phyloP scores from a whole-genome alignment of 1,140 invertebrate species.

The Drosophila lacertosa region DNA sequence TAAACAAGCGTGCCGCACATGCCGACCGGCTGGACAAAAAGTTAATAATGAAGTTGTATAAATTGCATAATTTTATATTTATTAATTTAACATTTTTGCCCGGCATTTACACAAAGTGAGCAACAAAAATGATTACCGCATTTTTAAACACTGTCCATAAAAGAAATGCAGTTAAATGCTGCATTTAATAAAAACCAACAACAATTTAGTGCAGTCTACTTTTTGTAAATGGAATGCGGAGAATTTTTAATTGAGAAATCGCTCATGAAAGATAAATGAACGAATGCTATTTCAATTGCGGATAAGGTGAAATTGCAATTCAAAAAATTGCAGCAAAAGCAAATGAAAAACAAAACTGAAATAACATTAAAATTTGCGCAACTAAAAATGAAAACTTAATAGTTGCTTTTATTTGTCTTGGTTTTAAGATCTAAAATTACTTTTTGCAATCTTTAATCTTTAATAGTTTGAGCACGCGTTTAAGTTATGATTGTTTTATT shows the following conservation, averaged over 20 bases:
- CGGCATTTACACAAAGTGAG: slow-evolving; percentile 36
- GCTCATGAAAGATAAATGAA: slow-evolving; percentile 18
- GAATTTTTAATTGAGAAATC: slow-evolving; percentile 39
- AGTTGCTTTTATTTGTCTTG: no score
- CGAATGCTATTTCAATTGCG: slow-evolving; percentile 20
- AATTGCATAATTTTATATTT: slow-evolving; percentile 74
- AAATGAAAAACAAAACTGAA: neutral
- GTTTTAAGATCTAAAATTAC: no score
- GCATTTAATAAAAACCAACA: slow-evolving; percentile 26
- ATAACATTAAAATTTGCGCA: neutral
- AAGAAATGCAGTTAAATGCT: slow-evolving; percentile 37
- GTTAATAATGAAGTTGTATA: slow-evolving; percentile 76
- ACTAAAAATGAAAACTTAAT: neutral
- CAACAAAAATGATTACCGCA: slow-evolving; percentile 36
- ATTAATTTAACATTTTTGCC: slow-evolving; percentile 61
- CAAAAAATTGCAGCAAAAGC: neutral
- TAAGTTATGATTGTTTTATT: neutral
- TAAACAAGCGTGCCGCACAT: slow-evolving; percentile 61
- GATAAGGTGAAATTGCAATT: slow-evolving; percentile 8
- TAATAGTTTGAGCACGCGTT: no score
- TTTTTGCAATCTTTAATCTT: no score
- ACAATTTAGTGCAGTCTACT: slow-evolving; percentile 23
- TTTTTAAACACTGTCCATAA: slow-evolving; percentile 56
- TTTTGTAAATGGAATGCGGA: slow-evolving; percentile 1
- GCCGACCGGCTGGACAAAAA: slow-evolving; percentile 49